Percentiles rank a stretch among this genome's conserved stretches.
Evolutionary conservation across 1,140 invertebrate genomes (phyloP).

Genomic region (Lasaia peninsularis): DNA sequence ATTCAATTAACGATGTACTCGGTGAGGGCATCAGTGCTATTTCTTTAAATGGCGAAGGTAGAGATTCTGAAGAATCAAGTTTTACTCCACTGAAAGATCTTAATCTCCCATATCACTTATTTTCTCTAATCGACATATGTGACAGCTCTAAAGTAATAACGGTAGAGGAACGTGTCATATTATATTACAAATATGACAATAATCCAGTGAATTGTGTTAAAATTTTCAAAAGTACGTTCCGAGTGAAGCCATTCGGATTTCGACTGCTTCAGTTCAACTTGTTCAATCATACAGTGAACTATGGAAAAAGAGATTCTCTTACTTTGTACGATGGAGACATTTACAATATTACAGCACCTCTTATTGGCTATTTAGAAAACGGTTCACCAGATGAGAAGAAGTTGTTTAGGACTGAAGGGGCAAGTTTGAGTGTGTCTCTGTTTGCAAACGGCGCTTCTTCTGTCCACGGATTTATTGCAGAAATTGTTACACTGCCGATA

Average conservation of each 20-base stretch:
- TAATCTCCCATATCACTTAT: slow-evolving; percentile 95
- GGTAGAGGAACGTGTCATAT: slow-evolving; percentile 92
- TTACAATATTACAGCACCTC: slow-evolving; percentile 88
- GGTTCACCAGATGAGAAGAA: slow-evolving; percentile 84
- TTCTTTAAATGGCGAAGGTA: slow-evolving; percentile 94
- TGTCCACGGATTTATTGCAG: slow-evolving; percentile 97
- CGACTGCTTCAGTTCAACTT: slow-evolving; percentile 95
- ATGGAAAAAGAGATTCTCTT: slow-evolving; percentile 89
- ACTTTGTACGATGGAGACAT: slow-evolving; percentile 95
- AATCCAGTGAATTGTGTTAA: slow-evolving; percentile 98
- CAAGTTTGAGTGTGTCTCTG: slow-evolving; percentile 93
- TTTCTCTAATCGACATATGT: slow-evolving; percentile 97
- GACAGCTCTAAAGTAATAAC: slow-evolving; percentile 94
- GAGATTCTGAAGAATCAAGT: slow-evolving; percentile 91
- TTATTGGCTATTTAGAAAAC: slow-evolving; percentile 85
- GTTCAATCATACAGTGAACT: slow-evolving; percentile 91
- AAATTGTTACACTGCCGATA: slow-evolving; percentile 96
- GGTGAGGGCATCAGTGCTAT: slow-evolving; percentile 94
- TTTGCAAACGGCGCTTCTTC: slow-evolving; percentile 96
- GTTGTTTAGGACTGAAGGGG: slow-evolving; percentile 85
- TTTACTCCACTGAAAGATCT: slow-evolving; percentile 90
- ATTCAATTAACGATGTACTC: slow-evolving; percentile 88
- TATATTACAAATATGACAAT: slow-evolving; percentile 99
- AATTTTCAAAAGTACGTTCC: slow-evolving; percentile 92
- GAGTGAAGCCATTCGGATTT: slow-evolving; percentile 92